Conservation (phyloP, 2,888 invertebrate species). For the Hipparchia sbordonii region DNA sequence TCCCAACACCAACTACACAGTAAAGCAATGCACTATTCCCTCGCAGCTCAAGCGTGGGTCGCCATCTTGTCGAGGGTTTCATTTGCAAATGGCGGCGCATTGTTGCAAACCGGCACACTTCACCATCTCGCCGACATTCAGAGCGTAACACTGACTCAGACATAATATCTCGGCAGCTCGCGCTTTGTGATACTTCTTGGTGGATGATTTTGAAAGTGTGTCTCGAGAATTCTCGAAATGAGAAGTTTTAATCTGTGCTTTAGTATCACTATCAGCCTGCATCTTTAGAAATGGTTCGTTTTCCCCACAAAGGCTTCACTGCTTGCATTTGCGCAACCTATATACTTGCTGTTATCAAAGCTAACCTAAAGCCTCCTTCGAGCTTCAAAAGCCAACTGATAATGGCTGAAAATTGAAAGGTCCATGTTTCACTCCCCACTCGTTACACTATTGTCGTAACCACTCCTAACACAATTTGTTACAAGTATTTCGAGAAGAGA, state of each 20-base stretch:
- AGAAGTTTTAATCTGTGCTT: neutral
- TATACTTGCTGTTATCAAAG: no score
- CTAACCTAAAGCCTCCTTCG: no score
- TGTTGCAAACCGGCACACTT: conserved; percentile 42
- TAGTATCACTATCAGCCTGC: neutral
- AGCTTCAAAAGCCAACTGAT: no score
- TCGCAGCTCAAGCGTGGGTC: conserved; percentile 28
- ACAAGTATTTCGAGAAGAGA: no score
- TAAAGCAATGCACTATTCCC: conserved; percentile 30
- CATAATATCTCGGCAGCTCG: neutral
- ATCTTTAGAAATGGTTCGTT: neutral
- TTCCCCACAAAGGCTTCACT: neutral
- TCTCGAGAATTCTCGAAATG: neutral
- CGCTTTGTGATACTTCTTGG: conserved; percentile 1
- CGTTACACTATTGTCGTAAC: no score
- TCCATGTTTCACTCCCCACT: no score
- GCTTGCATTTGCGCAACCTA: no score
- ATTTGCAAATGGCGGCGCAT: conserved; percentile 45
- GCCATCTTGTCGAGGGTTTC: conserved; percentile 39
- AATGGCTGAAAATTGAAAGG: no score
- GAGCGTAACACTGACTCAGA: conserved; percentile 22
- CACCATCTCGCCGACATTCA: conserved; percentile 28
- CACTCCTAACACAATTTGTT: no score
- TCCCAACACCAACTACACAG: neutral
- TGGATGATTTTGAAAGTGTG: conserved; percentile 9